Base-by-base conservation (phyloP, 2,113 vertebrate species). In the Stigmatopora nigra region DNA sequence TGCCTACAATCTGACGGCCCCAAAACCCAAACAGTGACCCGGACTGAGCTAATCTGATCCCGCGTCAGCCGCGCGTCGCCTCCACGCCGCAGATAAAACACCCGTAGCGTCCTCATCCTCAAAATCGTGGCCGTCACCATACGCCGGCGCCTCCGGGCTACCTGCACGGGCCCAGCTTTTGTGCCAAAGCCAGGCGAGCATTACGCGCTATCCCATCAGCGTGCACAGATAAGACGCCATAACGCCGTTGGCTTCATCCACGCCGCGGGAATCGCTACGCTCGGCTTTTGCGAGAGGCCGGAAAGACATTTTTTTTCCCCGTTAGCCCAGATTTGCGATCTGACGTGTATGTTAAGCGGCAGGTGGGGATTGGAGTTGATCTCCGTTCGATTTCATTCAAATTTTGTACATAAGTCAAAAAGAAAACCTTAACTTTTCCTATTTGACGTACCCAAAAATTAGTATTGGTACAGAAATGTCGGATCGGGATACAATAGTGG, bases 101-200 rank as follows among this genome's bases (percentile, higher is more conserved):
- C 65, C 73, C 62, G 22, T 14, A 56, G 2, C 53, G 3, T 35
- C 20, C 25, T 56, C 76, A 80, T 83, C 71, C 74, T 64, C 73
- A 71, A 73, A 64, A 25, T 20, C 78, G 81, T 83, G 73, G 75
- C 79, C 66, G 78, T 82, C 72, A 76, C 64, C 73, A 72, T 74
- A 59, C 65, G 72, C 20, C 80, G 71, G 62, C 70, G 52, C 47
- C 64, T 44, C 31, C 59, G 80, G 51, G 72, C 71, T 72, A 46
- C 70, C 75, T 49, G 35, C 8, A 59, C 17, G 57, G 57, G 22
- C 22, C 35, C 7, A 59, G 35, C 16, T 17, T 22, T 22, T 56
- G 53, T 14, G 22, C 12, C 6, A 12, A 14, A 25, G 22, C 20
- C 52, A 15, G 52, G 52, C 52, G 22, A 56, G 53, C 22, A 3